These are phyloP conservation scores for Tapera naevia DNA, from an alignment of 2,797 vertebrate genomes.

Conservation along the genomic window DNA sequence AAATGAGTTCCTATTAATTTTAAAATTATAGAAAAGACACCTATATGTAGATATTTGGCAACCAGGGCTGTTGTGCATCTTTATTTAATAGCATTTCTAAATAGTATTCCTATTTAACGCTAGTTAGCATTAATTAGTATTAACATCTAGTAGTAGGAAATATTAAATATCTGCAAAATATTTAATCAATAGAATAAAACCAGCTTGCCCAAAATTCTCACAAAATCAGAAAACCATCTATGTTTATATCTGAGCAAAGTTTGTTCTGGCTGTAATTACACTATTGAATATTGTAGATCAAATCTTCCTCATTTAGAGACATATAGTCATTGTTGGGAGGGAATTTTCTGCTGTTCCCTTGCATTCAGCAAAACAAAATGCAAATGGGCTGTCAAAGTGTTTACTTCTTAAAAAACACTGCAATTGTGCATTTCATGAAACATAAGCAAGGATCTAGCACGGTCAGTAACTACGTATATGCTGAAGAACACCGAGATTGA, in stretches of 20 bases:
- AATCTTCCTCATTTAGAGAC: neutral
- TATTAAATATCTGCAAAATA: neutral
- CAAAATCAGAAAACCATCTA: neutral
- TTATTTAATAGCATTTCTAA: neutral
- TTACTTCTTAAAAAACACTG: neutral
- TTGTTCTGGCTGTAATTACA: neutral
- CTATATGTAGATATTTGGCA: neutral
- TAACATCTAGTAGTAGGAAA: neutral
- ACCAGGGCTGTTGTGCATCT: neutral
- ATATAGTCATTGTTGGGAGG: neutral
- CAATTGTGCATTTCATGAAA: neutral
- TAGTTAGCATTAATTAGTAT: neutral
- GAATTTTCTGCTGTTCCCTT: neutral
- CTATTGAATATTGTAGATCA: neutral
- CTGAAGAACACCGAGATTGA: neutral
- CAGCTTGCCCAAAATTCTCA: neutral
- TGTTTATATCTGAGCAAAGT: neutral
- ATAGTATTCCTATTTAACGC: neutral
- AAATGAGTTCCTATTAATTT: neutral
- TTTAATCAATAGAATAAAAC: neutral
- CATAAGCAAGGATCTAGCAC: neutral
- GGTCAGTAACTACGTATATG: neutral
- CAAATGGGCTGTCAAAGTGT: neutral
- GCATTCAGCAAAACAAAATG: neutral
- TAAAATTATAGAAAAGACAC: neutral